Conservation (phyloP, 2,113 vertebrate genomes). For the Cryptotis parvus region DNA sequence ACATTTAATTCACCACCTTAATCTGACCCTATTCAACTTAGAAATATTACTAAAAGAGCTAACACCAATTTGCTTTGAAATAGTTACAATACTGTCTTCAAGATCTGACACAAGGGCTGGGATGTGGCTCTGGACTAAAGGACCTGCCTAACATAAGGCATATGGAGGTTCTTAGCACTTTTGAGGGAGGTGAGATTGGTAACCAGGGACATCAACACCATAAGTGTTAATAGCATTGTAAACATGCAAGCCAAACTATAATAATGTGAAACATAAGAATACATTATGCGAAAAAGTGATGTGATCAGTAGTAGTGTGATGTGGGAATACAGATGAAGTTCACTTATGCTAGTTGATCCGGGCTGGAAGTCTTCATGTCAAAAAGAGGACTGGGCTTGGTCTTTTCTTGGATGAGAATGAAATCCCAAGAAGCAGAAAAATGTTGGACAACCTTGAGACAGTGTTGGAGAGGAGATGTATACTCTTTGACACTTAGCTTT, state of each 20-base stretch:
- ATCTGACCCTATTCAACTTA: neutral
- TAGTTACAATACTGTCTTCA: neutral
- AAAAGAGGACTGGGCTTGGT: neutral
- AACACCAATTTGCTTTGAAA: neutral
- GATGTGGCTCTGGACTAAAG: too few relatives aligned
- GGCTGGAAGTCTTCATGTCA: neutral
- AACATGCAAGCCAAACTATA: too few relatives aligned
- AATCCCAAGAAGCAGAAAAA: neutral
- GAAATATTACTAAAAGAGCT: constrained; percentile 22
- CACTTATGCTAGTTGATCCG: neutral
- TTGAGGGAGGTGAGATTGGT: too few relatives aligned
- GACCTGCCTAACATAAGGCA: too few relatives aligned
- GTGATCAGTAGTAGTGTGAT: neutral
- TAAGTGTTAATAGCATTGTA: too few relatives aligned
- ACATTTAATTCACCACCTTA: neutral
- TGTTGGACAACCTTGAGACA: neutral
- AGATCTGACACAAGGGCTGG: neutral
- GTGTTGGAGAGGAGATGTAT: neutral
- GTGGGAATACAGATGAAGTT: neutral
- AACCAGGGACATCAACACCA: too few relatives aligned
- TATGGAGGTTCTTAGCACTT: too few relatives aligned
- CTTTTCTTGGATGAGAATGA: neutral
- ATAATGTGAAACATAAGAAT: too few relatives aligned
- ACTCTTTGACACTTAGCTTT: neutral
- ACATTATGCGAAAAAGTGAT: neutral